Conservation (phyloP, 2,797 vertebrate genomes). For the Hozukius guyotensis region DNA sequence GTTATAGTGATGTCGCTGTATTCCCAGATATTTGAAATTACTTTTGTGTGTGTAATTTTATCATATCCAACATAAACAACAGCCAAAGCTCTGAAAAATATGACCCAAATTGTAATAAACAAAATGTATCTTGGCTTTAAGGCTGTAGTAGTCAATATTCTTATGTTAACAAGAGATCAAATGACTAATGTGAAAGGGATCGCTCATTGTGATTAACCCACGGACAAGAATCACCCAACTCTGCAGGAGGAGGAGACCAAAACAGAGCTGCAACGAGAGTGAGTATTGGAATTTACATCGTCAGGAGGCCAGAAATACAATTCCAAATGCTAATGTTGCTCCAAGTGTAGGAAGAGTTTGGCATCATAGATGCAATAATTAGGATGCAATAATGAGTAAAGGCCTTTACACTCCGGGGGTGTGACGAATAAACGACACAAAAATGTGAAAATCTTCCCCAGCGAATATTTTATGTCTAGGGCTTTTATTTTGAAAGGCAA, state of each 20-base stretch:
- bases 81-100: not conserved
- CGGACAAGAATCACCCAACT: not conserved
- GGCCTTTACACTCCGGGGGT: too few species aligned
- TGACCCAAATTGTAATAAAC: not conserved
- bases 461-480: too few species aligned
- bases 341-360: not conserved
- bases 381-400: not conserved
- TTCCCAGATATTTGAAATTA: not conserved
- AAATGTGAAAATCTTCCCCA: too few species aligned
- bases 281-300: not conserved
- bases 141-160: not conserved
- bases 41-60: not conserved
- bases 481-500: too few species aligned
- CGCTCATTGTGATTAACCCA: not conserved
- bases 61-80: not conserved
- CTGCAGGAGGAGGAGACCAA: not conserved
- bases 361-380: not conserved
- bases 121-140: not conserved
- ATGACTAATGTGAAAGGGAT: not conserved
- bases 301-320: not conserved
- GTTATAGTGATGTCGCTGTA: not conserved
- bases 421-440: too few species aligned
- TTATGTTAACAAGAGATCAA: not conserved
- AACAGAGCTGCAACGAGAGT: not conserved
- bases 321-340: not conserved